Evolutionary conservation across 1,140 invertebrate species (phyloP).

Genomic region (Drosophila punjabiensis): DNA sequence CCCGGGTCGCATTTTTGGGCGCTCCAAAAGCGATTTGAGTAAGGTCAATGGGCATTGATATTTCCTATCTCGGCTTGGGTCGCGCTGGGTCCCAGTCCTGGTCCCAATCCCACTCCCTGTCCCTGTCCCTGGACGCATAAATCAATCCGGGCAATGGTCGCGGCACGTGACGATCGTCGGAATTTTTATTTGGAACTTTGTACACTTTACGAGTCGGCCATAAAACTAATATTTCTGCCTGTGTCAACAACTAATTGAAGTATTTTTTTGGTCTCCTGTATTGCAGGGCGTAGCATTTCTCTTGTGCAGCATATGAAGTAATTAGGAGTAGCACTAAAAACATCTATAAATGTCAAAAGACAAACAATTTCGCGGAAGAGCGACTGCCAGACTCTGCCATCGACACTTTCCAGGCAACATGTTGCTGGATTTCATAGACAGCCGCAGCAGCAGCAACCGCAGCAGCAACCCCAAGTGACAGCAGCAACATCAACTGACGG

Average conservation of each 20-base stretch:
- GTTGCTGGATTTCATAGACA: constrained; percentile 38
- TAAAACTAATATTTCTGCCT: constrained; percentile 64
- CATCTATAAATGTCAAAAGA: constrained; percentile 71
- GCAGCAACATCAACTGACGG: constrained; percentile 39
- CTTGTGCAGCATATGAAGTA: constrained; percentile 59
- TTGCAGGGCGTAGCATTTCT: constrained; percentile 40
- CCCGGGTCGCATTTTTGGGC: constrained; percentile 37
- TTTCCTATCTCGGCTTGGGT: constrained; percentile 35
- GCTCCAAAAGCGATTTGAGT: constrained; percentile 46
- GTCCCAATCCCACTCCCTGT: constrained; percentile 11
- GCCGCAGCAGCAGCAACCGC: constrained; percentile 14
- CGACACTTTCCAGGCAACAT: constrained; percentile 58
- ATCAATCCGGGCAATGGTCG: constrained; percentile 41
- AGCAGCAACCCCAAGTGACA: constrained; percentile 49
- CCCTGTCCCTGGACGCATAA: constrained; percentile 41
- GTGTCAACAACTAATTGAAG: constrained; percentile 78
- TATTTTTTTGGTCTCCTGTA: constrained; percentile 34
- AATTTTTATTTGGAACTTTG: constrained; percentile 69
- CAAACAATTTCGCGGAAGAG: constrained; percentile 68
- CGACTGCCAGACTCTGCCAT: constrained; percentile 23
- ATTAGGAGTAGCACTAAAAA: constrained; percentile 71
- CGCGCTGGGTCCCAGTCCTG: neutral
- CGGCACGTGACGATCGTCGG: constrained; percentile 60
- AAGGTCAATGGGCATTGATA: constrained; percentile 49
- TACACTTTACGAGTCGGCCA: constrained; percentile 55